Evolutionary conservation across 2,113 vertebrate species (phyloP).

Genomic region (Etia nguti): DNA sequence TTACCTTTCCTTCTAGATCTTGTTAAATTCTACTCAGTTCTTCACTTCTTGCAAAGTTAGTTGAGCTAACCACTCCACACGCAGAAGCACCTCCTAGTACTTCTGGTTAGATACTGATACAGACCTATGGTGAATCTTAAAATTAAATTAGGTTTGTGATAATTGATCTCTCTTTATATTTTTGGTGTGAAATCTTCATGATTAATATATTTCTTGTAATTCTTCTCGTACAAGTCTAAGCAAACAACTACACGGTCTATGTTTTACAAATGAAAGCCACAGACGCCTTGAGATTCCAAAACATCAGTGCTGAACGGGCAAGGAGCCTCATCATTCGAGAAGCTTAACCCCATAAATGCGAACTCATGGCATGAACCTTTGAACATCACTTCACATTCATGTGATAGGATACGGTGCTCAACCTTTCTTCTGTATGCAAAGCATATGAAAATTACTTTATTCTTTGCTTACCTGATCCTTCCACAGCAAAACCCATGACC

Average conservation of each 20-base stretch:
- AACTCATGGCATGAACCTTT: background rate
- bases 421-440: background rate
- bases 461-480: constrained; percentile 84
- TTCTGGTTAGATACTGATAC: background rate
- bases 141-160: background rate
- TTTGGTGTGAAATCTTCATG: background rate
- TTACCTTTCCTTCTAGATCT: background rate
- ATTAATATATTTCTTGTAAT: background rate
- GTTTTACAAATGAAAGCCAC: background rate
- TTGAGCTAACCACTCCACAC: background rate
- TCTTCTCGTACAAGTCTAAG: background rate
- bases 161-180: background rate
- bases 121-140: background rate
- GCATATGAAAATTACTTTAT: background rate
- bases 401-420: background rate
- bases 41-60: background rate
- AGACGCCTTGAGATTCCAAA: background rate
- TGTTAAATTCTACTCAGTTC: background rate
- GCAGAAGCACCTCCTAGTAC: background rate
- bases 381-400: background rate
- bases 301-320: background rate
- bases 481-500: constrained; percentile 95
- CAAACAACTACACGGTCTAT: background rate
- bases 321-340: background rate
- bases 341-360: background rate